phyloP scores from a whole-genome alignment of 1,140 invertebrate species.

The Episyrphus balteatus region DNA sequence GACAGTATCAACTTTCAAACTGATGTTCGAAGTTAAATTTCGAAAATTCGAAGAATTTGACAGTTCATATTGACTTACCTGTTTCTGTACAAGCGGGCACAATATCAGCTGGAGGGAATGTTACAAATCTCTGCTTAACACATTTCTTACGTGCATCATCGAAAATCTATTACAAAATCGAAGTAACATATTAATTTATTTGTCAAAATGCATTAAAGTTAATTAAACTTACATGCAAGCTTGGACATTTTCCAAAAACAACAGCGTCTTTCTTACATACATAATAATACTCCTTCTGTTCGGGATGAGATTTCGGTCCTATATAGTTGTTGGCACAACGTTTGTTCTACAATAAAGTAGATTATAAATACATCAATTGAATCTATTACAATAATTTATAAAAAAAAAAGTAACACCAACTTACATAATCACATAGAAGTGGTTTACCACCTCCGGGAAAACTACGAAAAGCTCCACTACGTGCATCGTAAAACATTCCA shows the following conservation, averaged over 20 bases:
- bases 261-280: constrained; percentile 30
- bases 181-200: constrained; percentile 2
- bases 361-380: neutral
- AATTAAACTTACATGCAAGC: constrained; percentile 17
- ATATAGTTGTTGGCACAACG: constrained; percentile 30
- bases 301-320: constrained; percentile 32
- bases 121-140: too few relatives aligned
- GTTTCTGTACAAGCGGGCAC: constrained; percentile 15
- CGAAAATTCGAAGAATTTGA: too few relatives aligned
- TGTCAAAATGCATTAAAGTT: constrained; percentile 7
- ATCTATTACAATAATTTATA: neutral
- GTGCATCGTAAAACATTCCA: constrained; percentile 19
- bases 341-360: constrained; percentile 18
- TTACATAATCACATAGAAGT: constrained; percentile 26
- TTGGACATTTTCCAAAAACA: constrained; percentile 32
- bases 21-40: too few relatives aligned
- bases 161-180: too few relatives aligned
- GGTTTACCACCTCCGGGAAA: constrained; percentile 34
- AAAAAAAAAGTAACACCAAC: constrained; percentile 5
- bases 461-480: constrained; percentile 16
- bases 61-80: constrained; percentile 8
- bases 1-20: too few relatives aligned
- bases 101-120: constrained; percentile 17
- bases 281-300: constrained; percentile 34
- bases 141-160: too few relatives aligned